Evolutionary conservation across 2,888 invertebrate species (phyloP).

Genomic region (Lycocerus yunnanus): DNA sequence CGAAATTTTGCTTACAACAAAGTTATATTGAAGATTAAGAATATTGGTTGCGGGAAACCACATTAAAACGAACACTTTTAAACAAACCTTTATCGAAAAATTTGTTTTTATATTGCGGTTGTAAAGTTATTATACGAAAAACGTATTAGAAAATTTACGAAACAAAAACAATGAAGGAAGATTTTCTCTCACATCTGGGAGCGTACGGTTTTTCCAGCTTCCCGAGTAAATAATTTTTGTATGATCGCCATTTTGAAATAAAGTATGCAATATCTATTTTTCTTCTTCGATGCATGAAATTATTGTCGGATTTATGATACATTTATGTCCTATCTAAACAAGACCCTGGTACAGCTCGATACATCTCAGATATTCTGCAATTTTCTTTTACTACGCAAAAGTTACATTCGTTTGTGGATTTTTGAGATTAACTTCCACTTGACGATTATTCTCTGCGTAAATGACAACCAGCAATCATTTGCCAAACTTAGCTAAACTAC

Average conservation of each 20-base stretch:
- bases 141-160: neutral
- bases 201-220: neutral
- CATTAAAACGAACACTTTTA: neutral
- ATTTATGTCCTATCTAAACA: slow-evolving; percentile 20
- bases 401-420: neutral
- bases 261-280: slow-evolving; percentile 1
- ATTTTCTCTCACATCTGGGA: neutral
- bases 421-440: neutral
- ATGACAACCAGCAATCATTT: neutral
- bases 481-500: neutral
- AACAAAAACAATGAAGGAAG: neutral
- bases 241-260: neutral
- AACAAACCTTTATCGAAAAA: neutral
- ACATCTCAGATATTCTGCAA: neutral
- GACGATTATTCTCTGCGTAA: neutral
- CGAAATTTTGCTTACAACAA: neutral
- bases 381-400: neutral
- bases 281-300: slow-evolving; percentile 21
- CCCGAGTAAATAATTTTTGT: neutral
- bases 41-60: neutral
- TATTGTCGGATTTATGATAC: slow-evolving; percentile 27
- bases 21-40: neutral
- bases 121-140: neutral
- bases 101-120: neutral
- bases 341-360: slow-evolving; percentile 18